Evolutionary conservation across 2,888 invertebrate species (phyloP).

Genomic region (Spisula subtruncata): DNA sequence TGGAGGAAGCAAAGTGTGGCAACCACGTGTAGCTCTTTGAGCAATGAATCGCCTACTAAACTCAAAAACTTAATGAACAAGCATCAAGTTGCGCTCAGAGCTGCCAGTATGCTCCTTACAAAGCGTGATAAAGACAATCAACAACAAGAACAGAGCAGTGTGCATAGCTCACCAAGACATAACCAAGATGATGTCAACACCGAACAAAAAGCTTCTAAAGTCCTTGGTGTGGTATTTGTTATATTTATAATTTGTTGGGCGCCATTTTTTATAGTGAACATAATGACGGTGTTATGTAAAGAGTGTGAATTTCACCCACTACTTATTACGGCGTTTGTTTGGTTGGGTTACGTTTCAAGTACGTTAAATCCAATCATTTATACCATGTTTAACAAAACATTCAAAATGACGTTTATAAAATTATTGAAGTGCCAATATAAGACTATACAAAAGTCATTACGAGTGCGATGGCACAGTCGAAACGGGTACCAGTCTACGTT

Average conservation of each 20-base stretch:
- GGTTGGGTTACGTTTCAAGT: slow-evolving; percentile 87
- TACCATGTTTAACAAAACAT: slow-evolving; percentile 87
- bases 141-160: slow-evolving; percentile 10
- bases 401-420: slow-evolving; percentile 86
- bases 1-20: slow-evolving; percentile 52
- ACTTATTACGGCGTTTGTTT: slow-evolving; percentile 85
- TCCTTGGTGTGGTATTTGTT: slow-evolving; percentile 87
- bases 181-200: slow-evolving; percentile 90
- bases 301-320: slow-evolving; percentile 90
- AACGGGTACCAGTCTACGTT: slow-evolving; percentile 71
- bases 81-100: slow-evolving; percentile 84
- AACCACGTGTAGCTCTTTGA: slow-evolving; percentile 60
- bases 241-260: slow-evolving; percentile 87
- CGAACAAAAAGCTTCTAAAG: slow-evolving; percentile 98
- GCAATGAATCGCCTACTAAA: slow-evolving; percentile 72
- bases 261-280: slow-evolving; percentile 87
- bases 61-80: slow-evolving; percentile 81
- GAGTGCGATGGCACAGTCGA: slow-evolving; percentile 73
- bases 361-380: slow-evolving; percentile 88
- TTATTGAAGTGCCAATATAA: slow-evolving; percentile 84
- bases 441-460: slow-evolving; percentile 76
- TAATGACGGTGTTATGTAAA: slow-evolving; percentile 90
- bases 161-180: slow-evolving; percentile 52
- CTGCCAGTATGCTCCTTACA: slow-evolving; percentile 83
- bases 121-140: slow-evolving; percentile 70